Base-by-base conservation (phyloP, 2,797 vertebrate species). In the Crocodylus rhombifer region DNA sequence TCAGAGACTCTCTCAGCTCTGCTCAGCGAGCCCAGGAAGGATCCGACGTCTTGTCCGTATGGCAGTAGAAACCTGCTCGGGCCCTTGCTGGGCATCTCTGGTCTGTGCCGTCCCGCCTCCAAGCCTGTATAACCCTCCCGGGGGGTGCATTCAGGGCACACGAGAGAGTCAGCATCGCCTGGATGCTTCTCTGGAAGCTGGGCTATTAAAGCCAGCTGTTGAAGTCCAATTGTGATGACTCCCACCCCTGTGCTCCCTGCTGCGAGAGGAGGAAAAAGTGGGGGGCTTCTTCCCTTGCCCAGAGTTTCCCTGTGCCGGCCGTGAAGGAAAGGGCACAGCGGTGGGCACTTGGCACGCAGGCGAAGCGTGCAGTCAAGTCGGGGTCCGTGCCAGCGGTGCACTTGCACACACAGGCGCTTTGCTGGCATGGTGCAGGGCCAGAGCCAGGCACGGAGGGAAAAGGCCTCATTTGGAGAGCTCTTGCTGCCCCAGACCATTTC, bases 141-240 rank as follows among this genome's bases (percentile, higher is more conserved):
- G 30, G 17, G 67, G 67, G 36, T 30, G 30, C 20, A 0, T 28
- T 42, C 16, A 0, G 0, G 13, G 9, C 5, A 1, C 5, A 23
- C 63, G 0, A 0, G 62, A 85, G 42, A 1, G 0, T 13, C 13
- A 0, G 13, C n/a, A 23, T 0, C 1, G 76, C 12, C 63, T 57
- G 65, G n/a, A 1, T 3, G 82, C 1, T 7, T 60, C 77, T 65
- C 36, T 33, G 77, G 14, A 67, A 67, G 20, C 17, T 2, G 2
- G 30, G 61, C 1, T 3, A 60, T 26, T 81, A 5, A 33, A 86
- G 55, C 30, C 88, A 90, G 51, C 75, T 71, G 88, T 36, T 21
- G 77, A 82, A 87, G 23, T 4, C 0, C 1, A 42, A 42, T 42
- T 42, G 42, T 42, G 42, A 42, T 42, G 42, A 42, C 42, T 7